phyloP scores from a whole-genome alignment of 1,140 invertebrate species.

The Panagrolaimus sp. region DNA sequence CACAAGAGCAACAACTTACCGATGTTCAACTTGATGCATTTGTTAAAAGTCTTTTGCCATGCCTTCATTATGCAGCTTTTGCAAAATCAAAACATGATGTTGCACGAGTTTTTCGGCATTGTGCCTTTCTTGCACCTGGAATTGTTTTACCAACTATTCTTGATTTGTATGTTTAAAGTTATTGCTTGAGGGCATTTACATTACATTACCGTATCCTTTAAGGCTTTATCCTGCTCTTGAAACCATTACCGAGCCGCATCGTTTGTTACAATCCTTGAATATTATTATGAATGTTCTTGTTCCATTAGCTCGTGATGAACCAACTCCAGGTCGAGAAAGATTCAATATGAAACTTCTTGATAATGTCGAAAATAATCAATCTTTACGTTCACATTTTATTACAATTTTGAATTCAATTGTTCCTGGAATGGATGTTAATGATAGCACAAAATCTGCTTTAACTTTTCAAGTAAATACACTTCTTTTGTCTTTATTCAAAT shows the following conservation, averaged over 20 bases:
- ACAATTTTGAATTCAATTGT: constrained; percentile 73
- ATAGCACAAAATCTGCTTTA: constrained; percentile 75
- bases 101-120: constrained; percentile 69
- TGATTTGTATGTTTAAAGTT: too few relatives aligned
- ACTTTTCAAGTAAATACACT: constrained; percentile 43
- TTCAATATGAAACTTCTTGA: constrained; percentile 30
- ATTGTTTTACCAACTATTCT: constrained; percentile 76
- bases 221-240: constrained; percentile 71
- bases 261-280: constrained; percentile 60
- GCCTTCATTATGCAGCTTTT: constrained; percentile 72
- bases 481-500: constrained; percentile 22
- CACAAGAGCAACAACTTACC: constrained; percentile 70
- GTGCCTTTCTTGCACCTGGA: constrained; percentile 75
- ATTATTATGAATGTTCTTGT: constrained; percentile 42
- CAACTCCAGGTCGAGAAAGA: constrained; percentile 25
- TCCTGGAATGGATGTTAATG: constrained; percentile 84
- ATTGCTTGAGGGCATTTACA: too few relatives aligned
- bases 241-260: constrained; percentile 78
- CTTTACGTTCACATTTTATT: constrained; percentile 70
- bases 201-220: too few relatives aligned
- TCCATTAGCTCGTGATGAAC: constrained; percentile 62
- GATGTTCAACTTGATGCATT: constrained; percentile 78
- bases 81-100: constrained; percentile 69
- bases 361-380: constrained; percentile 21
- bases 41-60: constrained; percentile 70